Base-by-base conservation (phyloP, 2,113 vertebrate genomes). In the Clarias macrocephalus region DNA sequence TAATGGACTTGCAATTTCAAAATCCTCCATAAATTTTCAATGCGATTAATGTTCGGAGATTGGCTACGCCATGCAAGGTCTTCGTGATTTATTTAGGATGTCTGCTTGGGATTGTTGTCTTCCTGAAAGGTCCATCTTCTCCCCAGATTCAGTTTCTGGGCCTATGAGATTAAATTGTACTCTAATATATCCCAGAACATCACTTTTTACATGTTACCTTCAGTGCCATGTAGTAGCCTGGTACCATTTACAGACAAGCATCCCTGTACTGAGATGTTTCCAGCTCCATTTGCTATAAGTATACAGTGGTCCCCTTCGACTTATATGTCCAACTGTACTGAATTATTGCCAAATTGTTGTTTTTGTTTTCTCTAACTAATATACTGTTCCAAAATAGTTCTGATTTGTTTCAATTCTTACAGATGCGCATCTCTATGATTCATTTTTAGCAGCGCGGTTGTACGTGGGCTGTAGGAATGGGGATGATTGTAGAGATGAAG, bases 11-110 rank as follows among this genome's bases (percentile, higher is more conserved):
- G 30, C 42, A 79, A 76, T 76, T 54, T 54, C 42, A 73, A 73
- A 73, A 73, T 48, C 73, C 73, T n/a, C 73, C 42, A 52, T 52
- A 54, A 76, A 76, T 76, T 76, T 73, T 23, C 70, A 73, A 42
- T 73, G 33, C 3, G 33, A 73, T 70, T 37, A 73, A 73, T 23
- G 8, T 73, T 10, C 5, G 37, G 3, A 73, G 70, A 73, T 42
- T 76, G 73, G n/a, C 42, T 76, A 52, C 42, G 73, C 37, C 70
- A 73, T 73, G 33, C 70, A 73, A 73, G 70, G 70, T 37, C 19
- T 48, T 42, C 70, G 48, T 73, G 37, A 73, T 73, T 73, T 48
- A 73, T 73, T 73, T 73, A 73, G 19, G 37, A 9, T 73, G 70
- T 48, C 25, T 76, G 73, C 42, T 52, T 76, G 73, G 23, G 23